Base-by-base conservation (phyloP, 2,113 vertebrate genomes). In the Xiphorhynchus elegans region DNA sequence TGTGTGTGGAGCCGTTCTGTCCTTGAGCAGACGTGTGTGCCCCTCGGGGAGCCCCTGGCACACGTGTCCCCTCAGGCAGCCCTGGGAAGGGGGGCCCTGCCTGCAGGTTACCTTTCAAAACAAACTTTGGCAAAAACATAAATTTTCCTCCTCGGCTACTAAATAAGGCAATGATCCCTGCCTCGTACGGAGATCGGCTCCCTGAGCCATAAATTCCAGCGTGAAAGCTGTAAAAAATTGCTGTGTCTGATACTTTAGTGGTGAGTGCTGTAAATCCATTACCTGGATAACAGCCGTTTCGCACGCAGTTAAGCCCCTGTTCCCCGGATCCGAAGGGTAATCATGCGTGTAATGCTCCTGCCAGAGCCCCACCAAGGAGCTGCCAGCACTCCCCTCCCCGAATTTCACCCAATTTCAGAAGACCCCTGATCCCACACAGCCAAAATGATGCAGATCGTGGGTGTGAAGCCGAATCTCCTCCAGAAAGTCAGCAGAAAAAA, bases 211-310 rank as follows among this genome's bases (percentile, higher is more conserved):
- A 97, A 97, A 96, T 97, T 93, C 87, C 96, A 89, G 95, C 82
- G 88, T 97, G 95, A 97, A 96, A 96, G 97, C 96, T 97, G 95
- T 96, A 97, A 97, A 97, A 97, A 96, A 96, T 96, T 75, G 95
- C 97, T 97, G 95, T 96, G 96, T 97, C 97, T 88, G 97, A 96
- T 96, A 92, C 88, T 97, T 94, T 92, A 93, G 96, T 72, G n/a
- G 95, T 40, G 90, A 97, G 95, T 47, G 94, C 95, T 96, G 95
- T 97, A 97, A 97, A 97, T 97, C 98, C 97, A 98, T 98, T 98
- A 98, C 98, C 98, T 98, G 98, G 97, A 98, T 98, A 97, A 93
- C 85, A 94, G 93, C 93, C 94, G 96, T 97, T 97, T 97, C 88
- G 81, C 96, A 52, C 78, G 95, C 94, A 53, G 95, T 97, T 97